Evolutionary conservation across 2,797 vertebrate genomes (phyloP), one percentile per base, ranked within the genome.

Genomic region (Gobio occitaniae): DNA sequence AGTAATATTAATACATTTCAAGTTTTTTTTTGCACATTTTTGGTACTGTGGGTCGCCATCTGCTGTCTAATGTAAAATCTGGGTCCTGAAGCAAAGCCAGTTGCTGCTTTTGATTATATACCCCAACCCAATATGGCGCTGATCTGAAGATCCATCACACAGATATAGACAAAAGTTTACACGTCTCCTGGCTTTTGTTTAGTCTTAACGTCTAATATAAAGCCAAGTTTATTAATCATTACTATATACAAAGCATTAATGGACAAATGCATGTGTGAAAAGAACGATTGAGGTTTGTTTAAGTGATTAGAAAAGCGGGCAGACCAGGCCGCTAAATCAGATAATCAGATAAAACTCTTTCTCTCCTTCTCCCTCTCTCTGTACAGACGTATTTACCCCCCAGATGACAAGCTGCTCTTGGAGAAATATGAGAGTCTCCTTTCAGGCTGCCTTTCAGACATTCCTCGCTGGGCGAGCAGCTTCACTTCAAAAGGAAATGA

Each of bases 381-480:
- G 71, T 86, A 90, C 94, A 99, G 98, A 93, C 95, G 97, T 92
- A 99, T 99, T 96, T 99, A 99, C 94, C 98, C 98, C 95, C 98
- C 98, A 91, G 98, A 99, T 93, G 98, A 99, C 95, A 98, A 98
- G 95, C 94, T 96, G 91, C 95, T 99, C 90, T 94, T 99, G 95
- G 98, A 98, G 92, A 99, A 98, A 95, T 99, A 99, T 94, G 98
- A 99, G 94, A 96, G 93, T 93, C 97, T 99, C 91, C 95, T 99
- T 93, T 96, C 97, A 72, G 95, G 95, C 95, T 85, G 97, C 98
- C 93, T 99, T 99, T 96, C 97, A 99, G 96, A 99, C 97, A 0
- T 99, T 99, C 94, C 98, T 99, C 83, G 97, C 98, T 86, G 97
- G 98, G 93, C 97, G 98, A 95, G 98, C 98, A 86, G 96, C 98